Evolutionary conservation across 1,140 invertebrate genomes (phyloP), one percentile per base, ranked within the genome.

Genomic region (Trypoxylus dichotomus): DNA sequence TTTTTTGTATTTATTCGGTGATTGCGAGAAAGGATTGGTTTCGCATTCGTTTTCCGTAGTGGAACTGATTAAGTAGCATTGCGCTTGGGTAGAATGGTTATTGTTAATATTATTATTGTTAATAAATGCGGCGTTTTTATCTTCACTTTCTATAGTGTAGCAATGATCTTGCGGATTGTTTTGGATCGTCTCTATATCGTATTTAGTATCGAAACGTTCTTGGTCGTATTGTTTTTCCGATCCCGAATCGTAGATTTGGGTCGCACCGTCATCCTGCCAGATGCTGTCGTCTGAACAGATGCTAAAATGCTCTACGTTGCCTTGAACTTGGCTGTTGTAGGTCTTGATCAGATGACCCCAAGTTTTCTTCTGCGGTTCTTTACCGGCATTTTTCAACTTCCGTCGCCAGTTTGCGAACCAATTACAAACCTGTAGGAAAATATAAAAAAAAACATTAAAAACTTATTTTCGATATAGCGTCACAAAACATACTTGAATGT

Each of bases 361-460:
- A 0, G 91, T 91, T 80, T 90, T 90, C 79, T 90, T 89, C 73
- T 90, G 89, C 29, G 88, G 87, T 80, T 92, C 90, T 43, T 87
- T 87, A 76, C 91, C 91, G 1, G 91, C 91, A 80, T 92, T 93
- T 85, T 93, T 93, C 41, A 93, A 83, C 84, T 93, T 93, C 80
- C 92, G 85, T 43, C 92, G 88, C 92, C 92, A 93, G 80, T 93
- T 93, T 21, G 92, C 92, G 83, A 93, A 93, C 92, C 92, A 93
- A 83, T 93, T 93, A 81, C 92, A 93, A 58, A 93, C 92, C 90
- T 92, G 85, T 15, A 81, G 79, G 76, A 78, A 78, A 58, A 24
- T 37, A 71, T 32, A 71, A 71, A 25, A 68, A 68, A 10, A 8
- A n/a, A 8, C 60, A 10, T n/a, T 68, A 19, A 68, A 68, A n/a